A percentile compares a stretch with the other conserved stretches of the same genome.
These are phyloP conservation scores for Neuroscelio doddi DNA, from an alignment of 2,888 invertebrate species.

Conservation along the genomic window DNA sequence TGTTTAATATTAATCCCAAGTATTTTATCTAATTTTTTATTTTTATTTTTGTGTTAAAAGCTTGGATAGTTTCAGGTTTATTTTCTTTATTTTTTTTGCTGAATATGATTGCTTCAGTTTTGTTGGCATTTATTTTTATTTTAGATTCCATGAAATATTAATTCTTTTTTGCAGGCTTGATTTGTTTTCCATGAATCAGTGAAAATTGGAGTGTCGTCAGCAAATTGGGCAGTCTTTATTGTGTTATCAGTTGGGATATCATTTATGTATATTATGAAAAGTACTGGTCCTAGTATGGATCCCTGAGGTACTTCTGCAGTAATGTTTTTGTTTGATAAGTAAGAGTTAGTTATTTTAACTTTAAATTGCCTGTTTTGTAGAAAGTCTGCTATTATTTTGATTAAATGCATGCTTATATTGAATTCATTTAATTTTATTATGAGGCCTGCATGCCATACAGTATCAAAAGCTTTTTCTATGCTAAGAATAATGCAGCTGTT, in stretches of 20 bases:
- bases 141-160: not conserved
- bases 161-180: too few relatives aligned
- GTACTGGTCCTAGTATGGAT: not conserved
- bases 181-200: not conserved
- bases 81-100: slow-evolving; percentile 13
- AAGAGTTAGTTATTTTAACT: too few relatives aligned
- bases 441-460: not conserved
- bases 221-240: slow-evolving; percentile 1
- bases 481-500: too few relatives aligned
- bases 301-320: slow-evolving; percentile 13
- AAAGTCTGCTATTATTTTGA: too few relatives aligned
- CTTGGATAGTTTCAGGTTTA: not conserved
- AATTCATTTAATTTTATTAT: not conserved
- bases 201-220: slow-evolving; percentile 8
- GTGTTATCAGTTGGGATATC: not conserved
- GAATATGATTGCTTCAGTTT: too few relatives aligned
- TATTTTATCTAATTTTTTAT: slow-evolving; percentile 4
- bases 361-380: too few relatives aligned
- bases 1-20: not conserved
- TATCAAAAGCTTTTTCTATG: too few relatives aligned
- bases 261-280: not conserved
- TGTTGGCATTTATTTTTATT: too few relatives aligned
- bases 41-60: too few relatives aligned
- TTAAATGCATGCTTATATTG: too few relatives aligned
- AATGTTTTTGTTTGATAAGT: not conserved